A percentile compares a stretch with the other conserved stretches of the same genome.
Evolutionary conservation across 2,113 vertebrate genomes (phyloP).

Genomic region (Zeus faber): DNA sequence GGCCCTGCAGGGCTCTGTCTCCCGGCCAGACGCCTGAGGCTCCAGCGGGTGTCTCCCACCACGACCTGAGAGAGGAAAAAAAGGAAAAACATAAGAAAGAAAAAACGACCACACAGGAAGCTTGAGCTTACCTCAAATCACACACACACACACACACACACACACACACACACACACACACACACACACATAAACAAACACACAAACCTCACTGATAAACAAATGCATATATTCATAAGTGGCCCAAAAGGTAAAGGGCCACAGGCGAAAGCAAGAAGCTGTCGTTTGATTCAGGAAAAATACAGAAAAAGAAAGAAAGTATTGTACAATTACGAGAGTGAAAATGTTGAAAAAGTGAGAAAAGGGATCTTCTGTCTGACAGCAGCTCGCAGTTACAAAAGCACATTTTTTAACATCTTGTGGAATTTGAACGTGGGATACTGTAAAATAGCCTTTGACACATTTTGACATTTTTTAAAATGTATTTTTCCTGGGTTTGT

Average conservation of each 20-base stretch:
- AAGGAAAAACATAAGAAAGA: too few species aligned
- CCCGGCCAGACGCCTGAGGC: conserved; percentile 55
- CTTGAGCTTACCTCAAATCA: background rate
- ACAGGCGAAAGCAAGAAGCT: conserved; percentile 44
- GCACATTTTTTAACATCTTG: conserved; percentile 14
- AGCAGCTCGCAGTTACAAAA: conserved; percentile 44
- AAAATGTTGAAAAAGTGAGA: conserved; percentile 22
- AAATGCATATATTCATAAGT: conserved; percentile 65
- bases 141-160: conserved; percentile 25
- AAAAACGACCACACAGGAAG: conserved; percentile 45
- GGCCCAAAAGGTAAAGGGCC: conserved; percentile 49
- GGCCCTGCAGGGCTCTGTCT: conserved; percentile 69
- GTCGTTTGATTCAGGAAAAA: conserved; percentile 42
- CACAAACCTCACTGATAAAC: conserved; percentile 23
- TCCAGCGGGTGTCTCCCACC: conserved; percentile 57
- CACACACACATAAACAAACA: conserved; percentile 15
- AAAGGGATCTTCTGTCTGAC: conserved; percentile 27
- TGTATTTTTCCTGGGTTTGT: background rate
- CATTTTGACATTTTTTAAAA: background rate
- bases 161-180: conserved; percentile 19
- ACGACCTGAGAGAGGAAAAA: too few species aligned
- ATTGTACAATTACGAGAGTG: conserved; percentile 7
- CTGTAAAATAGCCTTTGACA: background rate
- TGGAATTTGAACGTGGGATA: conserved; percentile 21
- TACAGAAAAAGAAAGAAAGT: conserved; percentile 17